Evolutionary conservation across 2,113 vertebrate genomes (phyloP).

Genomic region (Catharus minimus): DNA sequence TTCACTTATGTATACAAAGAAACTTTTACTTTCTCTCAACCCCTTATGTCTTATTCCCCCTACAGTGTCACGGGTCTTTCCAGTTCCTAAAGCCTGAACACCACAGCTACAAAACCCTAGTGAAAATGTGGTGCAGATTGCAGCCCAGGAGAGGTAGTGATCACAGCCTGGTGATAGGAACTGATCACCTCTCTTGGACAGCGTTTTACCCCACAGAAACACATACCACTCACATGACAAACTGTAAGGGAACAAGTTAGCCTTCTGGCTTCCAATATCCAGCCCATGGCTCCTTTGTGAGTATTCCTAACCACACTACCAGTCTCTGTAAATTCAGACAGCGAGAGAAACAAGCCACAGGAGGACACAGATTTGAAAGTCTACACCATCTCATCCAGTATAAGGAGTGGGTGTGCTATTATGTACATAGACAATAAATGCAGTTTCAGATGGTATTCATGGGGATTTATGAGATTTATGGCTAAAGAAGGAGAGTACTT

Average conservation of each 20-base stretch:
- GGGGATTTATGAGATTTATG: neutral
- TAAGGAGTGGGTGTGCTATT: neutral
- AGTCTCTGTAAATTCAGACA: neutral
- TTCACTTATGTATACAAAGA: neutral
- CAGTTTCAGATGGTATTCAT: neutral
- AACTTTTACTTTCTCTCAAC: neutral
- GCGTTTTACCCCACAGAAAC: neutral
- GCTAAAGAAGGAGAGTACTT: neutral
- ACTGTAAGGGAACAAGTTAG: neutral
- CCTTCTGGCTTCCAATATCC: neutral
- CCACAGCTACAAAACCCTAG: neutral
- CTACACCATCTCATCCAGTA: neutral
- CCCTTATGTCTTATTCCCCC: neutral
- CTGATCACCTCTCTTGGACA: neutral
- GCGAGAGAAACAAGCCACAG: neutral
- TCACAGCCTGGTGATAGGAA: neutral
- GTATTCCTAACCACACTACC: neutral
- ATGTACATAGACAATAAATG: neutral
- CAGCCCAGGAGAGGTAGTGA: neutral
- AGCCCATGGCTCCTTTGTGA: neutral
- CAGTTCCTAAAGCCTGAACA: neutral
- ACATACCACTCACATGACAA: neutral
- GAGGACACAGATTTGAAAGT: neutral
- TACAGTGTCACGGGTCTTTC: neutral
- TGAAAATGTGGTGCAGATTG: neutral